phyloP scores from a whole-genome alignment of 2,797 vertebrate genomes.

The Phyllotis vaccarum region DNA sequence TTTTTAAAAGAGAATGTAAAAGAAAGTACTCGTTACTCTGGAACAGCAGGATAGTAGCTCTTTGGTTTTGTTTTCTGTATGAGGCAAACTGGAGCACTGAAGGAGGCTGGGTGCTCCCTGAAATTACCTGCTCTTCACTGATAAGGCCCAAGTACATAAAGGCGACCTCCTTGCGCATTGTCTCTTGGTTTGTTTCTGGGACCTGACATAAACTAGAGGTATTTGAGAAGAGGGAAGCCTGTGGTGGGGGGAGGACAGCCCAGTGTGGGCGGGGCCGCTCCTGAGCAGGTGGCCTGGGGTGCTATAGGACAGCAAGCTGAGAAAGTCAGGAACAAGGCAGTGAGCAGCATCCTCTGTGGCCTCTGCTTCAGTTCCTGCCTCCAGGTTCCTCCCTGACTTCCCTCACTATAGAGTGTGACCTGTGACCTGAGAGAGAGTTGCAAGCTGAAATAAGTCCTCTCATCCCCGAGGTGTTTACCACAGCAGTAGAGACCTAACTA shows the following conservation, averaged over 20 bases:
- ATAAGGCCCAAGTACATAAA: background rate
- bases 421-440: background rate
- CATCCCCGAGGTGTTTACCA: background rate
- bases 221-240: background rate
- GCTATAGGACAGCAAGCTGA: background rate
- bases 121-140: background rate
- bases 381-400: background rate
- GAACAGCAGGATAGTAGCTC: constrained; percentile 8
- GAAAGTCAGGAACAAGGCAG: background rate
- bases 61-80: constrained; percentile 11
- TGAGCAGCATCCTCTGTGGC: background rate
- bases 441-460: background rate
- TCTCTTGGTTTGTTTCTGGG: background rate
- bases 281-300: background rate
- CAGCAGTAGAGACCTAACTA: background rate
- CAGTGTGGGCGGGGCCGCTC: background rate
- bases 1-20: background rate
- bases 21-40: constrained; percentile 2
- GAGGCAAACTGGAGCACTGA: background rate
- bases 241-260: too few species aligned
- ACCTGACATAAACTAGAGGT: background rate
- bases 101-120: background rate
- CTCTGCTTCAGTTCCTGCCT: background rate
- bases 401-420: too few species aligned
- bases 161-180: background rate